Conservation (phyloP, 53 echinoderm and acorn worm genomes). For the Mesocentrotus franciscanus region DNA sequence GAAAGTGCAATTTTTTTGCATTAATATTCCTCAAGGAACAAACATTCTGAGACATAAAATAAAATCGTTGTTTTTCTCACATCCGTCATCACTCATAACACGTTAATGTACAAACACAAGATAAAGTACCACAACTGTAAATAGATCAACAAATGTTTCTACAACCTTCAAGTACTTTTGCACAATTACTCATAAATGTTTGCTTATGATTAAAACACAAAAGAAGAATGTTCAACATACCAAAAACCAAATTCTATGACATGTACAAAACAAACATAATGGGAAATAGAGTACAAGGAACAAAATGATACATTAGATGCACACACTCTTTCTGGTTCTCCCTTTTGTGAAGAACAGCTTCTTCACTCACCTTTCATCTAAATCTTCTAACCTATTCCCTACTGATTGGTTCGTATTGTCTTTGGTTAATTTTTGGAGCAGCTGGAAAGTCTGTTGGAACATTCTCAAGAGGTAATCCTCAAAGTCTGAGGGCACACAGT, state of each 20-base stretch:
- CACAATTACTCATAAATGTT: background rate
- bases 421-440: constrained; percentile 95
- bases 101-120: background rate
- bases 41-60: background rate
- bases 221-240: background rate
- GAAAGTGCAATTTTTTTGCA: constrained; percentile 7
- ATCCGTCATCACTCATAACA: background rate
- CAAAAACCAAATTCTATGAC: background rate
- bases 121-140: background rate
- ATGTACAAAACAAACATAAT: background rate
- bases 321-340: constrained; percentile 3
- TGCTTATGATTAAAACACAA: background rate
- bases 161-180: background rate
- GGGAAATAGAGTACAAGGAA: background rate
- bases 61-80: background rate
- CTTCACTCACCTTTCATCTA: constrained; percentile 87
- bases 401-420: constrained; percentile 95
- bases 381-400: constrained; percentile 89
- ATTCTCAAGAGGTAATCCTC: constrained; percentile 91
- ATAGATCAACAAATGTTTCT: background rate
- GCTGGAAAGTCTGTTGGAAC: constrained; percentile 99
- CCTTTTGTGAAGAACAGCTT: background rate
- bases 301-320: background rate
- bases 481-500: constrained; percentile 97
- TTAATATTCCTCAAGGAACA: background rate